phyloP scores from a whole-genome alignment of 2,888 invertebrate species.

The Hedya salicella region DNA sequence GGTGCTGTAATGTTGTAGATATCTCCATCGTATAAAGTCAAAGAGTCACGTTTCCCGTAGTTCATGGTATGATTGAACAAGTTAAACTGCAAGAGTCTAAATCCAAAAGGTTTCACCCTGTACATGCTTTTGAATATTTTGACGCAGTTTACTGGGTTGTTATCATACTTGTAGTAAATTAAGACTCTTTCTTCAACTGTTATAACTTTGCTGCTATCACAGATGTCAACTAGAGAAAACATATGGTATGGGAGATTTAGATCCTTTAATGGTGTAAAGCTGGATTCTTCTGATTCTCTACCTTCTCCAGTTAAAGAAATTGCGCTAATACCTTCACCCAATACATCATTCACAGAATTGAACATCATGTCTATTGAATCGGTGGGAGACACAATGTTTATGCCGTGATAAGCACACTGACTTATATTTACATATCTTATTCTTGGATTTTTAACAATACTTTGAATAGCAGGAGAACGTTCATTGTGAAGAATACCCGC shows the following conservation, averaged over 20 bases:
- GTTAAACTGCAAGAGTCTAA: conserved; percentile 95
- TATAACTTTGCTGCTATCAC: conserved; percentile 97
- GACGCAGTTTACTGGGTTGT: conserved; percentile 97
- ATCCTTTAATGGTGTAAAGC: conserved; percentile 93
- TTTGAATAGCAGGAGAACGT: conserved; percentile 96
- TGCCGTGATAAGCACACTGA: conserved; percentile 95
- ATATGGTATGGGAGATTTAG: conserved; percentile 94
- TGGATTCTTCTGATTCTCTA: conserved; percentile 93
- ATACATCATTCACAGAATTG: conserved; percentile 90
- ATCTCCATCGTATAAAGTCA: conserved; percentile 96
- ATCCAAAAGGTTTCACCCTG: conserved; percentile 94
- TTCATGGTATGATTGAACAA: conserved; percentile 94
- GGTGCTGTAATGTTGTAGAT: conserved; percentile 93
- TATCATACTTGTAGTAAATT: conserved; percentile 98
- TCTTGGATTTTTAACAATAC: conserved; percentile 93
- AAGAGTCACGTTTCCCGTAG: conserved; percentile 92
- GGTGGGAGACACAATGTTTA: conserved; percentile 95
- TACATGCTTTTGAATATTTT: conserved; percentile 97
- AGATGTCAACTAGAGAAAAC: conserved; percentile 98
- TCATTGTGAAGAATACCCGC: conserved; percentile 98
- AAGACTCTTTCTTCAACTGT: conserved; percentile 95
- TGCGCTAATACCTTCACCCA: conserved; percentile 96
- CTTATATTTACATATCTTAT: conserved; percentile 93
- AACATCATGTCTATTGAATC: conserved; percentile 91
- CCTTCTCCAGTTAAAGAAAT: conserved; percentile 97